Evolutionary conservation across 2,888 invertebrate genomes (phyloP), one percentile per base, ranked within the genome.

Genomic region (Heliconius ethilla): DNA sequence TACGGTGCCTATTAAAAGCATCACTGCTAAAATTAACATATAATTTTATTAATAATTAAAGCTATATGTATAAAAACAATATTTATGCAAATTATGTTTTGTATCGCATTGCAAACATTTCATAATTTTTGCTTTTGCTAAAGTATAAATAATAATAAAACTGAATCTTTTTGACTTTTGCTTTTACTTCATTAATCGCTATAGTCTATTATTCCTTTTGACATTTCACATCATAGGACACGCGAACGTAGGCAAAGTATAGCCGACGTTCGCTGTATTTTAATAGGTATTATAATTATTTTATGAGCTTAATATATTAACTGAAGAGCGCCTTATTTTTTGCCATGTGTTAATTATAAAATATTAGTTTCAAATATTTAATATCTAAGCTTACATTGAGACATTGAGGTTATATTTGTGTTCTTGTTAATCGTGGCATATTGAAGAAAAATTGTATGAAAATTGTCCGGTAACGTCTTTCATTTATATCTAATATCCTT

Each of bases 161-260:
- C 2, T 22, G 22, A 37, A n/a, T 37, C 66, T 67, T 45, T 25
- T 10, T 69, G 25, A 45, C 69, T 45, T 69, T 45, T 45, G 25
- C 45, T 7, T 22, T 40, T 18, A 40, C 33, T 59, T 81, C 18
- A 70, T 72, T 45, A 29, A 75, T 59, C 55, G 66, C 75, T 78
- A 77, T 85, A 88, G 86, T 85, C 81, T 82, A 85, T 87, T 82
- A 82, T 85, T 90, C 90, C 88, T 93, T 93, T 94, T 93, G 92
- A 92, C 92, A 89, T 92, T 89, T 89, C 87, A 85, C 87, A 88
- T 86, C 90, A 88, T 88, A 89, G 89, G 91, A 93, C 93, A 93
- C 93, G 93, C 92, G 92, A 94, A 94, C 93, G 90, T 90, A 91
- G 93, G 93, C 92, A 87, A 85, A 87, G 84, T 89, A 85, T 88